Base-by-base conservation (phyloP, 2,113 vertebrate species). In the Periophthalmodon schlosseri region DNA sequence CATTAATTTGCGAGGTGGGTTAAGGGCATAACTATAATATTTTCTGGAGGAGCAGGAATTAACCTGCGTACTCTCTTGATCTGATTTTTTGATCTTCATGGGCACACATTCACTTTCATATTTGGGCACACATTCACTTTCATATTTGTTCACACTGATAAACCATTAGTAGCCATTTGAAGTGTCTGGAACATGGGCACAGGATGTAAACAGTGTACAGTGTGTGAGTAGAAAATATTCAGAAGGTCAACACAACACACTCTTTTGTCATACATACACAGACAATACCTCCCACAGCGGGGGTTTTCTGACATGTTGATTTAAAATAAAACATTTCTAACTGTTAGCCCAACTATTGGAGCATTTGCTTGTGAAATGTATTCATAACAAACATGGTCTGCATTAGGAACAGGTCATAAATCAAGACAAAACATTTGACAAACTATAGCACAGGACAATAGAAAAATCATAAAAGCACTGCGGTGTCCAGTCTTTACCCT, bases 381-480 rank as follows among this genome's bases (percentile, higher is more conserved):
- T 36, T 64, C 28, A 64, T 64, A 36, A 64, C 33, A 18, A 36
- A 9, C 33, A 9, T 36, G 18, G 34, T 36, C 28, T 20, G 6
- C 33, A 20, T 60, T 12, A 28, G 24, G 23, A 60, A 60, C 21
- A 60, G 54, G n/a, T 28, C 33, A 64, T 20, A 64, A 36, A 64
- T 36, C 61, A 64, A 36, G 33, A 16, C 13, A 0, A 60, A 24
- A 23, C 4, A 23, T 60, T 28, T 58, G 39, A 75, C 11, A 0
- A 13, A 14, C 23, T 4, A n/a, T 1, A 60, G 23, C 13, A 33
- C 58, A 33, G 24, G 58, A 65, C 66, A 68, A 47, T 49, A 49
- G 57, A 9, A 68, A n/a, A 68, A n/a, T 73, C 46, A 52, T 69
- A 54, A 68, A 72, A 39, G 69, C 12, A 63, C 69, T 64, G 54